Evolutionary conservation across 2,113 vertebrate species (phyloP).

Genomic region (Heterotis niloticus): DNA sequence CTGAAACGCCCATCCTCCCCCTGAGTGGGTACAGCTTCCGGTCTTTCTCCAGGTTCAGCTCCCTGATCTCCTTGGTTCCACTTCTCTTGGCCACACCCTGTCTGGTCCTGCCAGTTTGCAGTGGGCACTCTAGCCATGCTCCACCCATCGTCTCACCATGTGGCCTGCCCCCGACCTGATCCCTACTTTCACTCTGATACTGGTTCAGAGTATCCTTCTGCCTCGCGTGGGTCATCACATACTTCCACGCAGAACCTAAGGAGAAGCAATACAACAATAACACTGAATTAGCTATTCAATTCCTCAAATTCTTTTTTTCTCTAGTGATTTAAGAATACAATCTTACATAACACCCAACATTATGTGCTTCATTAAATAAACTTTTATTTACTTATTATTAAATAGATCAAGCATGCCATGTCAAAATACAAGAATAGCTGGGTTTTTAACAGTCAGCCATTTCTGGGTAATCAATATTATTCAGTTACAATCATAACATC

Average conservation of each 20-base stretch:
- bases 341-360: background rate
- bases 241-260: slow-evolving; percentile 55
- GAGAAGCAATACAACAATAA: slow-evolving; percentile 25
- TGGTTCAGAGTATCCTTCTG: slow-evolving; percentile 52
- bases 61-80: slow-evolving; percentile 23
- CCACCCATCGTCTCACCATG: slow-evolving; percentile 62
- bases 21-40: slow-evolving; percentile 88
- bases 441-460: background rate
- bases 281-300: too few relatives aligned
- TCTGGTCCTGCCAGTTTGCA: slow-evolving; percentile 59
- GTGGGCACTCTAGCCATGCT: slow-evolving; percentile 53
- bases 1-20: slow-evolving; percentile 56
- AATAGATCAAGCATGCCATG: background rate
- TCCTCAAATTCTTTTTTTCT: too few relatives aligned
- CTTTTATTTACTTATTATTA: too few relatives aligned
- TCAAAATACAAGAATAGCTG: too few relatives aligned
- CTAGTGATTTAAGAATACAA: too few relatives aligned
- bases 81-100: slow-evolving; percentile 40
- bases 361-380: too few relatives aligned
- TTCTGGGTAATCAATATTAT: too few relatives aligned
- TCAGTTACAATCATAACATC: too few relatives aligned
- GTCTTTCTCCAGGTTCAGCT: slow-evolving; percentile 46
- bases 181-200: slow-evolving; percentile 46
- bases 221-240: slow-evolving; percentile 54
- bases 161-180: slow-evolving; percentile 50